Conservation (phyloP, 2,113 vertebrate species). For the Neodontobutis hainanensis region DNA sequence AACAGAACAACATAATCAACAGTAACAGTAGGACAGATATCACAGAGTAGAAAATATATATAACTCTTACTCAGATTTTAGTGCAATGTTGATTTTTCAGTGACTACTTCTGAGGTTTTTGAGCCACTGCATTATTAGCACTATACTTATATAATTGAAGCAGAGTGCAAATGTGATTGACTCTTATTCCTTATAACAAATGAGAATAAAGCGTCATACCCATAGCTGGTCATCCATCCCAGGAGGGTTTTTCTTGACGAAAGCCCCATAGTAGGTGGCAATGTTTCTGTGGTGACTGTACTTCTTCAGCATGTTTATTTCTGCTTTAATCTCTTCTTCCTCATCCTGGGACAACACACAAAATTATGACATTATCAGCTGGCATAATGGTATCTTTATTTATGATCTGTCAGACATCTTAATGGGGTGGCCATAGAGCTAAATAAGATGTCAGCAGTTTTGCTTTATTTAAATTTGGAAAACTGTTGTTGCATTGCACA, state of each 20-base stretch:
- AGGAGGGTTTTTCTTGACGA: slow-evolving; percentile 95
- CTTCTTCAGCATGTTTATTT: slow-evolving; percentile 98
- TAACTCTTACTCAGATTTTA: too few relatives aligned
- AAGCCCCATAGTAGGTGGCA: slow-evolving; percentile 96
- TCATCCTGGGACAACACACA: slow-evolving; percentile 74
- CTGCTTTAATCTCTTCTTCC: slow-evolving; percentile 97
- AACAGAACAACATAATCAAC: too few relatives aligned
- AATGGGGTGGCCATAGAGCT: slow-evolving; percentile 12
- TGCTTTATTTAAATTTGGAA: slow-evolving; percentile 17
- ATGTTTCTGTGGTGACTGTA: slow-evolving; percentile 97
- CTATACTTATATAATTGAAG: too few relatives aligned
- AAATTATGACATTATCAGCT: slow-evolving; percentile 28
- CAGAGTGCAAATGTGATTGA: too few relatives aligned
- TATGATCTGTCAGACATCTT: slow-evolving; percentile 8
- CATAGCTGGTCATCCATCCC: slow-evolving; percentile 96
- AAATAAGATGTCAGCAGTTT: slow-evolving; percentile 26
- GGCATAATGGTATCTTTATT: neutral
- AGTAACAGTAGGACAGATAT: too few relatives aligned
- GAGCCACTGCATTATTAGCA: too few relatives aligned
- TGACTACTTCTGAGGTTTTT: too few relatives aligned
- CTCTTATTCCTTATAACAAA: too few relatives aligned
- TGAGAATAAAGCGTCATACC: slow-evolving; percentile 72
- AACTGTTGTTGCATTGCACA: slow-evolving; percentile 14
- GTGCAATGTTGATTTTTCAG: too few relatives aligned
- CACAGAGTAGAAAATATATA: too few relatives aligned